Evolutionary conservation across 2,888 invertebrate species (phyloP).

Genomic region (Alloplasta piceator): DNA sequence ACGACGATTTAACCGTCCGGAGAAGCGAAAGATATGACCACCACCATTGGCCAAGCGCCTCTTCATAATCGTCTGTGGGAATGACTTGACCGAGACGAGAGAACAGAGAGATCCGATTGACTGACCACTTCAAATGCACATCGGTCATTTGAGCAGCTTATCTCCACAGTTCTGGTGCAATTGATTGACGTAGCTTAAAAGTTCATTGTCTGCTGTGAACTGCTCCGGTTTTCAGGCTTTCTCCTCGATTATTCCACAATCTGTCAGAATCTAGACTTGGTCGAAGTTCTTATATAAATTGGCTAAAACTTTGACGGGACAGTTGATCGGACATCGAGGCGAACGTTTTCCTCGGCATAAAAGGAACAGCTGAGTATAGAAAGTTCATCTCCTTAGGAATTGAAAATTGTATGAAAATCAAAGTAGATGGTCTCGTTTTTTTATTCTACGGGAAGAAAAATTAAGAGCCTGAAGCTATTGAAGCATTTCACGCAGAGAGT

Average conservation of each 20-base stretch:
- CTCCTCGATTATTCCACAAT: background rate
- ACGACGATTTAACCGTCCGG: constrained; percentile 44
- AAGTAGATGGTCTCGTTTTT: background rate
- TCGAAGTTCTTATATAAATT: too few relatives aligned
- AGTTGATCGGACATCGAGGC: background rate
- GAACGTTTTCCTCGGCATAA: background rate
- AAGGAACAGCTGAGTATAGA: background rate
- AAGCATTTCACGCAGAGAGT: background rate
- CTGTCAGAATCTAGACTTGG: too few relatives aligned
- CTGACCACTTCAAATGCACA: constrained; percentile 6
- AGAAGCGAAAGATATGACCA: constrained; percentile 42
- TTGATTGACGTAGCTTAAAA: background rate
- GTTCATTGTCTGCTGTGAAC: too few relatives aligned
- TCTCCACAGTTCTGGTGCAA: background rate
- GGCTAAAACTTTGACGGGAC: too few relatives aligned
- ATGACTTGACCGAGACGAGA: constrained; percentile 53
- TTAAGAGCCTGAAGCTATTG: background rate
- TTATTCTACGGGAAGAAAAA: background rate
- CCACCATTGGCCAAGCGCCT: constrained; percentile 46
- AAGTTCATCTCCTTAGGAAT: background rate
- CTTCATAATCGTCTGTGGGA: constrained; percentile 61
- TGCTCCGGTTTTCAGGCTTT: too few relatives aligned
- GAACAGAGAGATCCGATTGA: constrained; percentile 25
- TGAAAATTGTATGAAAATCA: background rate
- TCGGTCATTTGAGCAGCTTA: background rate